These are phyloP conservation scores for Ispidina picta DNA, from an alignment of 2,797 vertebrate genomes.

Conservation along the genomic window DNA sequence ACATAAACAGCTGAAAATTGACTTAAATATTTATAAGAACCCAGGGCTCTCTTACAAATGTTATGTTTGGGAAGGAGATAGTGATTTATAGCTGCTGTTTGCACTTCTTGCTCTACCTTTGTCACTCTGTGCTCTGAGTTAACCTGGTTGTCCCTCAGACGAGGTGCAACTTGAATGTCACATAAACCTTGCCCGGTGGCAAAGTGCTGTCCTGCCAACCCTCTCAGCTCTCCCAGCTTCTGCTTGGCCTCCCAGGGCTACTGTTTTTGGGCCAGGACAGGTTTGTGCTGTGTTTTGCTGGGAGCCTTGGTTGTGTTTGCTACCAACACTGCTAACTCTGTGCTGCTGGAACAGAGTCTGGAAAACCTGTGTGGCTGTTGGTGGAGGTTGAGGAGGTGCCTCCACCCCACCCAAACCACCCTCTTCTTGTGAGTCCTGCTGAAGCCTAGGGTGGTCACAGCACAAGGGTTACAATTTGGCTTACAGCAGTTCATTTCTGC, in stretches of 20 bases:
- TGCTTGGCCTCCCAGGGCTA: accelerated
- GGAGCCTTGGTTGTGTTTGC: background rate
- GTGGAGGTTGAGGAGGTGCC: background rate
- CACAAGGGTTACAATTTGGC: background rate
- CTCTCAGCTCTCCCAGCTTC: background rate
- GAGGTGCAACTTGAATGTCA: background rate
- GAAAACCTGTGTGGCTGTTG: accelerated
- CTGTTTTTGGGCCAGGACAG: accelerated
- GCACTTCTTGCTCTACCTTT: background rate
- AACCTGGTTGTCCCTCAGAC: background rate
- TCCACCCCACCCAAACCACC: background rate
- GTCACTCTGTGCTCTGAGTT: accelerated
- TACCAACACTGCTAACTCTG: background rate
- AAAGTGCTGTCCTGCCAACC: accelerated
- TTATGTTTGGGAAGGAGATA: constrained; percentile 49
- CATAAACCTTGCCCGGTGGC: background rate
- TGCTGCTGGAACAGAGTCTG: background rate
- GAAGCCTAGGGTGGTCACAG: accelerated
- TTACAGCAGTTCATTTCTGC: background rate
- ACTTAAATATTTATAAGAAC: constrained; percentile 59
- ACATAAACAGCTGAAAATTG: constrained; percentile 60
- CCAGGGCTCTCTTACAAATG: constrained; percentile 35
- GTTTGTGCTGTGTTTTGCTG: accelerated
- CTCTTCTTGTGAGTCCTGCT: background rate
- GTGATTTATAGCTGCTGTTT: constrained; percentile 59